Evolutionary conservation across 2,888 invertebrate genomes (phyloP).

Genomic region (Erpobdella octoculata): DNA sequence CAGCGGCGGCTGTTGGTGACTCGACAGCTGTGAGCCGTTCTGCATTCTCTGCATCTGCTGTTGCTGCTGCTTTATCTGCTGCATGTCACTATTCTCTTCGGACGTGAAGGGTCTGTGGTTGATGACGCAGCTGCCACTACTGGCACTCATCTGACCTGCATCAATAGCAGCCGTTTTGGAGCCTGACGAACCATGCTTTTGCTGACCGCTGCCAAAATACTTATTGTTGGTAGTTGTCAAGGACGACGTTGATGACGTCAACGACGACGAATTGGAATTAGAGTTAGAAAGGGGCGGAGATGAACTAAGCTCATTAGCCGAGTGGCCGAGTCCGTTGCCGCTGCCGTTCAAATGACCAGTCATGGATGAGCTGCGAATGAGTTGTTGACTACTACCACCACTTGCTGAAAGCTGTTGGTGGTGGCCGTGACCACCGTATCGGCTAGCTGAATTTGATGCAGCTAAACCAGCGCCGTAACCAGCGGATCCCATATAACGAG

Average conservation of each 20-base stretch:
- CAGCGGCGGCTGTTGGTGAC: neutral
- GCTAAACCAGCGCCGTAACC: neutral
- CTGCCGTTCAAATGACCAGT: neutral
- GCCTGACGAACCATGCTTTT: constrained; percentile 8
- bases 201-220: constrained; percentile 4
- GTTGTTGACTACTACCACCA: neutral
- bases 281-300: constrained; percentile 24
- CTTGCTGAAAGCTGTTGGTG: neutral
- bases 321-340: neutral
- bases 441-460: neutral
- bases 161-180: too few relatives aligned
- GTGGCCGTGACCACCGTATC: constrained; percentile 1
- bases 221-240: neutral
- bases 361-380: neutral
- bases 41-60: neutral
- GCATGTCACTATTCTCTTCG: neutral
- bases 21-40: neutral
- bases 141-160: neutral
- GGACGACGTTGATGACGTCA: neutral
- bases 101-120: neutral
- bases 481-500: neutral
- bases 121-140: too few relatives aligned
- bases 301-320: constrained; percentile 16
- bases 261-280: constrained; percentile 13
- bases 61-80: neutral